phyloP scores from a whole-genome alignment of 2,113 vertebrate species.

The Mastomys natalensis region DNA sequence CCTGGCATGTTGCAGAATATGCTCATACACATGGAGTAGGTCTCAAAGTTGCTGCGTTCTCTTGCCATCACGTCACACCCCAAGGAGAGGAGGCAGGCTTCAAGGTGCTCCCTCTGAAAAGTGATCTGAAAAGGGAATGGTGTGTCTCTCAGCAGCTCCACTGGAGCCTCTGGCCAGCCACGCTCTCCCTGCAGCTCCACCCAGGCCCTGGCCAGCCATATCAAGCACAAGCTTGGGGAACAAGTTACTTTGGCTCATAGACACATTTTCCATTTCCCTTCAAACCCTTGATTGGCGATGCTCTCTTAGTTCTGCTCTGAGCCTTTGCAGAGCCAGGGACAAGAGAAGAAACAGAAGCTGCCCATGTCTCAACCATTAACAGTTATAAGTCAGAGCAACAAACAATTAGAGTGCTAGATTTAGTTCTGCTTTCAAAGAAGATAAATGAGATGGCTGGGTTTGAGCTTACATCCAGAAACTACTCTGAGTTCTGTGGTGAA shows the following conservation, averaged over 20 bases:
- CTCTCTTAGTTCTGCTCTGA: not conserved
- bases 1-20: conserved; percentile 84
- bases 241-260: not conserved
- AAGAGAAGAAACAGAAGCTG: not conserved
- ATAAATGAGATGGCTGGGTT: not conserved
- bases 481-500: not conserved
- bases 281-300: not conserved
- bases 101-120: conserved; percentile 84
- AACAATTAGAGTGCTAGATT: not conserved
- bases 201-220: not conserved
- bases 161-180: not conserved
- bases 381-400: not conserved
- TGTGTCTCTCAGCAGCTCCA: not conserved
- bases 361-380: not conserved
- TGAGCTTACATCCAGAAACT: not conserved
- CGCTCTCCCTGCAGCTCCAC: not conserved
- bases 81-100: conserved; percentile 84
- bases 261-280: not conserved
- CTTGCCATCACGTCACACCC: conserved; percentile 85
- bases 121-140: conserved; percentile 80
- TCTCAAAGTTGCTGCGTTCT: conserved; percentile 86
- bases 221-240: not conserved
- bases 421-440: conserved; percentile 37
- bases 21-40: conserved; percentile 88
- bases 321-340: not conserved